Conservation (phyloP, 2,797 vertebrate species). For the Luscinia luscinia region DNA sequence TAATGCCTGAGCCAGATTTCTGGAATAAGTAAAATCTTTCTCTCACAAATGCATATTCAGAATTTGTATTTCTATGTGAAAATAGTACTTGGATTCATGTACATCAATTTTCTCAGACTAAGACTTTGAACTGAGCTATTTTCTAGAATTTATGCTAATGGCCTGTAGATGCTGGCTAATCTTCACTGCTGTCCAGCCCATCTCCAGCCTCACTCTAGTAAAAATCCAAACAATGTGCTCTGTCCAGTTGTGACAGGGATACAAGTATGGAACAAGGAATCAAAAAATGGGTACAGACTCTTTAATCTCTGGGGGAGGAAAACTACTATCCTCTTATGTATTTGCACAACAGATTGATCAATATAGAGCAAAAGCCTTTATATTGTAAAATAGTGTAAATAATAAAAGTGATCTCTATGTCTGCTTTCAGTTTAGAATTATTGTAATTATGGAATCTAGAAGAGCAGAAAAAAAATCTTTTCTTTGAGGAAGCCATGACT, state of each 20-base stretch:
- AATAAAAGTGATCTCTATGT: background rate
- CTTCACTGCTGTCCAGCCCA: background rate
- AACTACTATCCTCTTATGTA: background rate
- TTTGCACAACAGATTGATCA: background rate
- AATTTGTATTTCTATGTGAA: background rate
- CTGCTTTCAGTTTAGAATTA: background rate
- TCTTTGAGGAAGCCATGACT: background rate
- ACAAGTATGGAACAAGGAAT: background rate
- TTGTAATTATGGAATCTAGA: background rate
- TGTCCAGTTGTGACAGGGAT: background rate
- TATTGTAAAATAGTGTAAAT: background rate
- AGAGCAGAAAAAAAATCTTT: background rate
- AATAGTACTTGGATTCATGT: background rate
- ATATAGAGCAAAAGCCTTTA: background rate
- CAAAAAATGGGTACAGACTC: background rate
- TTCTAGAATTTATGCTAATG: background rate
- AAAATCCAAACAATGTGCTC: background rate
- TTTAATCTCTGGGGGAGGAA: background rate
- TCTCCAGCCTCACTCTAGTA: background rate
- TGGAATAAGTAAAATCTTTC: slow-evolving; percentile 30
- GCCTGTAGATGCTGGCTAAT: background rate
- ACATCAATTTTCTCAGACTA: background rate
- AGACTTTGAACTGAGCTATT: background rate
- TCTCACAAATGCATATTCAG: slow-evolving; percentile 38
- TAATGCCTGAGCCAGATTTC: slow-evolving; percentile 57